Base-by-base conservation (phyloP, 2,113 vertebrate genomes). In the Atherinomorus stipes region DNA sequence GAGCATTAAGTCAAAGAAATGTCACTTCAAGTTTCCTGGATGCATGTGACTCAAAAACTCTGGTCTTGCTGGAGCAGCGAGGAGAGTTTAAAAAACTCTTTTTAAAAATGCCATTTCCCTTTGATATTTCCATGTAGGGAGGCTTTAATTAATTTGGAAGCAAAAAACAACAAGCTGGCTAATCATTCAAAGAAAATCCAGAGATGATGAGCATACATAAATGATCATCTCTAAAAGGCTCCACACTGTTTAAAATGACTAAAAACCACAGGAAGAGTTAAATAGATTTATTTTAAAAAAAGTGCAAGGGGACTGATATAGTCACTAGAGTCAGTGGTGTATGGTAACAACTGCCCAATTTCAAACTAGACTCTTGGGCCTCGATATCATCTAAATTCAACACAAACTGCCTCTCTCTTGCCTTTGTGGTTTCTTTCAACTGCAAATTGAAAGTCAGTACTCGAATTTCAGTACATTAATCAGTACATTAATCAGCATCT, bases 401-500 rank as follows among this genome's bases (percentile, higher is more conserved):
- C 54, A 69, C 72, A 84, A 80, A 64, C 26, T 52, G 68, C 23
- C 63, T 69, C 78, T 85, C 63, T 16, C 72, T 61, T 57, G 80
- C 44, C 65, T 84, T 67, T 47, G 78, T 64, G 42, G 57, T 74
- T 84, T 84, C 47, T 47, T 47, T 40, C 47, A 0, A 64, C 61
- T 45, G 72, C 56, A 71, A 81, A 71, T 71, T 51, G 31, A 57
- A 67, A 71, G 26, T 0, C 56, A 84, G 81, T 10, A 52, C 83
- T 90, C 85, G 78, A 26, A 81, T 70, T 71, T 76, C 66, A 62
- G 57, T 61, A 65, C 69, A 67, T 76, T n/a, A n/a, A n/a, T n/a
- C n/a, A n/a, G n/a, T n/a, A n/a, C 74, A 63, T 78, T 90, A 58
- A 81, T 76, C 74, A 84, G 66, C 80, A 77, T 68, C 54, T 57